Conservation (phyloP, 2,797 vertebrate species). For the Betta splendens region DNA sequence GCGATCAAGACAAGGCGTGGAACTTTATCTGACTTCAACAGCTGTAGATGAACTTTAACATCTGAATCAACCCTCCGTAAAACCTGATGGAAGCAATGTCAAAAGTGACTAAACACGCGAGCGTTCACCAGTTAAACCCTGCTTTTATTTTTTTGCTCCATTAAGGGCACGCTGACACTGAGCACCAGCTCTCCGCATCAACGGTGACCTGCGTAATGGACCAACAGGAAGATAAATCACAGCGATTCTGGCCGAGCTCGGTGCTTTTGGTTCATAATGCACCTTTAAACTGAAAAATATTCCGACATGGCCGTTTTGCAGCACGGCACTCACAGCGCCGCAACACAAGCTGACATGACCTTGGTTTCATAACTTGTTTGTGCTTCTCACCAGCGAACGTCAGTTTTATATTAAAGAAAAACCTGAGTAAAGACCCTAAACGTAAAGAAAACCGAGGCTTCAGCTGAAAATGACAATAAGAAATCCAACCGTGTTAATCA, state of each 20-base stretch:
- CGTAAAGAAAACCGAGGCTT: background rate
- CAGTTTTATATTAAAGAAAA: background rate
- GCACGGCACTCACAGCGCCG: background rate
- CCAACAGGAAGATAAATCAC: background rate
- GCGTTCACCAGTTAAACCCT: background rate
- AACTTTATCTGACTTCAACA: no score
- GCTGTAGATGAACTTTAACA: no score
- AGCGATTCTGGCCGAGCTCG: background rate
- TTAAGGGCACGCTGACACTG: no score
- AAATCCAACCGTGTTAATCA: slow-evolving; percentile 1
- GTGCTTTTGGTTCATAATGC: background rate
- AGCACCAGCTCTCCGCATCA: background rate
- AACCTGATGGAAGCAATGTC: no score
- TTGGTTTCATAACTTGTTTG: slow-evolving; percentile 8
- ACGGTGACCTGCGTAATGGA: background rate
- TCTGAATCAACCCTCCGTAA: no score
- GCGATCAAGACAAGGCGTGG: no score
- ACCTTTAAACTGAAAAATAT: background rate
- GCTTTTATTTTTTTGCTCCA: no score
- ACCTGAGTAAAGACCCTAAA: background rate
- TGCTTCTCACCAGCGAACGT: background rate
- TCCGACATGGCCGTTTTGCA: background rate
- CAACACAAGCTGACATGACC: background rate
- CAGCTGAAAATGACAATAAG: no score
- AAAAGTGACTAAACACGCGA: no score